A percentile compares a stretch with the other conserved stretches of the same genome.
Evolutionary conservation across 2,113 vertebrate species (phyloP).

Genomic region (Callocephalon fimbriatum): DNA sequence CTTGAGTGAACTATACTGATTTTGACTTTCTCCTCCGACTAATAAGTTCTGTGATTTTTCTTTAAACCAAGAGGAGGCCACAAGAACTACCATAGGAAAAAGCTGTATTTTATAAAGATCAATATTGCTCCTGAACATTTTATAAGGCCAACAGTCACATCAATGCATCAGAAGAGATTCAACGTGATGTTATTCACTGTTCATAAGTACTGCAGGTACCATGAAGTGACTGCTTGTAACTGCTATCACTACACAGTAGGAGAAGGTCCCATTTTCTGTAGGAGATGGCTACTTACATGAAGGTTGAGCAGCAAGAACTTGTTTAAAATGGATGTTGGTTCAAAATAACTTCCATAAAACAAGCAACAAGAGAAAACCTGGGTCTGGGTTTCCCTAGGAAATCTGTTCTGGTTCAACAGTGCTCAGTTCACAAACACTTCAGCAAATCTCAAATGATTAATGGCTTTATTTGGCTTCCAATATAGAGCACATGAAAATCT

Average conservation of each 20-base stretch:
- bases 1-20: not conserved
- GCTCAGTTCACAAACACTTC: not conserved
- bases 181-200: not conserved
- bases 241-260: not conserved
- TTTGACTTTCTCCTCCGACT: slow-evolving; percentile 38
- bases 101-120: not conserved
- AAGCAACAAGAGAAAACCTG: not conserved
- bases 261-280: not conserved
- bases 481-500: not conserved
- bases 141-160: not conserved
- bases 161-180: not conserved
- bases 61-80: not conserved
- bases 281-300: not conserved
- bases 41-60: not conserved
- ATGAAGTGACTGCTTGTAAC: not conserved
- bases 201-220: not conserved
- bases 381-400: not conserved
- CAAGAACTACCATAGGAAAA: not conserved
- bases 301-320: not conserved
- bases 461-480: not conserved
- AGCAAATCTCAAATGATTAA: not conserved
- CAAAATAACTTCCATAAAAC: not conserved
- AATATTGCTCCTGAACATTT: not conserved
- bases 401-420: not conserved
- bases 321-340: not conserved